Evolutionary conservation across 2,888 invertebrate species (phyloP).

Genomic region (Andrena bicolor): DNA sequence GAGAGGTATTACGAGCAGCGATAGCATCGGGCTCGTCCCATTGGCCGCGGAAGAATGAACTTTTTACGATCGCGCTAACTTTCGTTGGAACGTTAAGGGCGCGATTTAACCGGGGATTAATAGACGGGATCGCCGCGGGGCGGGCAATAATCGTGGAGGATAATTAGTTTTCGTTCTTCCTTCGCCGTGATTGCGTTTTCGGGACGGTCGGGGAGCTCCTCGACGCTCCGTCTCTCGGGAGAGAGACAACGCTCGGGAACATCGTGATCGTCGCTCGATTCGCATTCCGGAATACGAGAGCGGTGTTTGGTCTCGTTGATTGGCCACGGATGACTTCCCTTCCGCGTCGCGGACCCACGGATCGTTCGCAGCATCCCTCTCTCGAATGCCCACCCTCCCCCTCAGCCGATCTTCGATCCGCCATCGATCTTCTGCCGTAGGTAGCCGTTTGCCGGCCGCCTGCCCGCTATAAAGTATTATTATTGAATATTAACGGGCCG

Average conservation of each 20-base stretch:
- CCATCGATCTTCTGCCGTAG: background rate
- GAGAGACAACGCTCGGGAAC: background rate
- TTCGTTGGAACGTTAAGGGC: background rate
- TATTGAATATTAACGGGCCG: conserved; percentile 35
- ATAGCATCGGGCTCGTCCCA: conserved; percentile 20
- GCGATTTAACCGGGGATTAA: background rate
- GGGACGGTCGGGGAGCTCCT: background rate
- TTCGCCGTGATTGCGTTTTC: background rate
- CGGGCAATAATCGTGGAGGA: conserved; percentile 6
- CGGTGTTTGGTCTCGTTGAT: conserved; percentile 46
- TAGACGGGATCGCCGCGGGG: background rate
- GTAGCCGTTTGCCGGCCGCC: background rate
- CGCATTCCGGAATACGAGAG: conserved; percentile 57
- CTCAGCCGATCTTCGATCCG: background rate
- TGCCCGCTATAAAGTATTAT: conserved; percentile 4
- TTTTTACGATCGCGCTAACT: conserved; percentile 20
- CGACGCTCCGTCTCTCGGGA: background rate
- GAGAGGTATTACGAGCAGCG: background rate
- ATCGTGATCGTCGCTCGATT: conserved; percentile 21
- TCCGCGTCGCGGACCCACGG: conserved; percentile 24
- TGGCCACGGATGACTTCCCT: conserved; percentile 42
- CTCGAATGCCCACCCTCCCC: background rate
- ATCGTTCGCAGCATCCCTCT: conserved; percentile 4
- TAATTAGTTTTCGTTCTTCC: conserved; percentile 1
- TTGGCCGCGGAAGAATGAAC: background rate